These are phyloP conservation scores for Hermetia illucens DNA, from an alignment of 1,140 invertebrate genomes.

Conservation along the genomic window DNA sequence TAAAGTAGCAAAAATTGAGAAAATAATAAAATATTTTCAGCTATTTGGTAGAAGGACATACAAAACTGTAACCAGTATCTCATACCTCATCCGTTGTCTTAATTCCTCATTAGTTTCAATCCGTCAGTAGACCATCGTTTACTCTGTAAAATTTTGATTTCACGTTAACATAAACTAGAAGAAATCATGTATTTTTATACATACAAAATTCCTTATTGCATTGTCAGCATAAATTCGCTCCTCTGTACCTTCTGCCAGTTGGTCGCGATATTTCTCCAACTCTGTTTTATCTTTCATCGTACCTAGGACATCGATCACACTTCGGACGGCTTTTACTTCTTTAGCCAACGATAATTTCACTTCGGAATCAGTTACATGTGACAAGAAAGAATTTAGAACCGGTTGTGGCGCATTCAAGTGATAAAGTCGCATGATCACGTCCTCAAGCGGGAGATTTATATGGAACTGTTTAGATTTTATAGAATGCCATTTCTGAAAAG, in stretches of 20 bases:
- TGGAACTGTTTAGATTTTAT: slow-evolving; percentile 26
- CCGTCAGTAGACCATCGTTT: too few relatives aligned
- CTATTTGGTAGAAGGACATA: too few relatives aligned
- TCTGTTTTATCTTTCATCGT: slow-evolving; percentile 23
- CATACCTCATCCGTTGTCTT: too few relatives aligned
- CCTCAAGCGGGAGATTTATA: slow-evolving; percentile 24
- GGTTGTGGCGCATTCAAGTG: slow-evolving; percentile 19
- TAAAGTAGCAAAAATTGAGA: too few relatives aligned
- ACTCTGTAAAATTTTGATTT: too few relatives aligned
- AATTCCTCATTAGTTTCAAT: too few relatives aligned
- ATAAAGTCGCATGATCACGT: slow-evolving; percentile 19
- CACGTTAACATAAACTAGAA: too few relatives aligned
- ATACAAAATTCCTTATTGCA: slow-evolving; percentile 20
- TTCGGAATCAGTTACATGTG: slow-evolving; percentile 20
- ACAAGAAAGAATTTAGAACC: slow-evolving; percentile 22
- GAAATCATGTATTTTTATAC: slow-evolving; percentile 27
- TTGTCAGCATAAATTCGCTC: slow-evolving; percentile 29
- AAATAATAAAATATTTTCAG: too few relatives aligned
- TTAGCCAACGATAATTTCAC: slow-evolving; percentile 20
- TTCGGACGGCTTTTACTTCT: slow-evolving; percentile 21
- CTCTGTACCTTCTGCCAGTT: slow-evolving; percentile 19
- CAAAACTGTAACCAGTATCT: too few relatives aligned
- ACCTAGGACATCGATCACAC: slow-evolving; percentile 23
- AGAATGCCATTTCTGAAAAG: slow-evolving; percentile 19
- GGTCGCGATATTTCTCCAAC: slow-evolving; percentile 18